Evolutionary conservation across 2,113 vertebrate species (phyloP).

Genomic region (Pachypanchax playfairii): DNA sequence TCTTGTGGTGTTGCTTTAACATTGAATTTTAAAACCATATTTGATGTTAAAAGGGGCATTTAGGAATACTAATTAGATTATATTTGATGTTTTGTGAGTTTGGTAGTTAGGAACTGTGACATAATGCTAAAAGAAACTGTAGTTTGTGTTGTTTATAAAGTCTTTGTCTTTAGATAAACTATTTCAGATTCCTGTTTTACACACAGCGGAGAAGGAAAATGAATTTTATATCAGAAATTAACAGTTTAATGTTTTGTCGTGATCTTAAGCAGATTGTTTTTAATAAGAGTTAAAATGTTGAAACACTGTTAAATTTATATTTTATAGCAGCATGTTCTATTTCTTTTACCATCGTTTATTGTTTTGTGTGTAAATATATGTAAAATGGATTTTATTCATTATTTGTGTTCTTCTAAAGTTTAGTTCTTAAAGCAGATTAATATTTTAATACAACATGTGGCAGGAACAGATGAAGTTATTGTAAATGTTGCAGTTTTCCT

Average conservation of each 20-base stretch:
- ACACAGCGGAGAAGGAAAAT: too few relatives aligned
- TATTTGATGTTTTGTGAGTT: slow-evolving; percentile 6
- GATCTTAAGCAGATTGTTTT: too few relatives aligned
- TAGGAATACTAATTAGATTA: neutral
- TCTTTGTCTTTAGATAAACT: too few relatives aligned
- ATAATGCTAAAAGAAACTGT: too few relatives aligned
- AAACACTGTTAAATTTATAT: too few relatives aligned
- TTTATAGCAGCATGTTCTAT: too few relatives aligned
- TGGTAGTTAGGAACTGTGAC: neutral
- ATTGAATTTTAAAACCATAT: neutral
- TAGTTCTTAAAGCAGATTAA: neutral
- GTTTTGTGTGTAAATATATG: neutral
- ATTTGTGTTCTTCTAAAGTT: neutral
- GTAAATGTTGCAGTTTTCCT: neutral
- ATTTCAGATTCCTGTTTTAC: too few relatives aligned
- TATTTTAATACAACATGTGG: neutral
- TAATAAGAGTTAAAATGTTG: too few relatives aligned
- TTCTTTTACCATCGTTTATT: too few relatives aligned
- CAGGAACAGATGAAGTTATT: neutral
- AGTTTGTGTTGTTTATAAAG: too few relatives aligned
- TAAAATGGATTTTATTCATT: neutral
- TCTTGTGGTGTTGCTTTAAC: neutral
- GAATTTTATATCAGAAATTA: too few relatives aligned
- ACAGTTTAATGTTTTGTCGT: too few relatives aligned
- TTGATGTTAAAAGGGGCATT: slow-evolving; percentile 2